phyloP scores from a whole-genome alignment of 2,797 vertebrate genomes.

The Oreonectes daqikongensis region DNA sequence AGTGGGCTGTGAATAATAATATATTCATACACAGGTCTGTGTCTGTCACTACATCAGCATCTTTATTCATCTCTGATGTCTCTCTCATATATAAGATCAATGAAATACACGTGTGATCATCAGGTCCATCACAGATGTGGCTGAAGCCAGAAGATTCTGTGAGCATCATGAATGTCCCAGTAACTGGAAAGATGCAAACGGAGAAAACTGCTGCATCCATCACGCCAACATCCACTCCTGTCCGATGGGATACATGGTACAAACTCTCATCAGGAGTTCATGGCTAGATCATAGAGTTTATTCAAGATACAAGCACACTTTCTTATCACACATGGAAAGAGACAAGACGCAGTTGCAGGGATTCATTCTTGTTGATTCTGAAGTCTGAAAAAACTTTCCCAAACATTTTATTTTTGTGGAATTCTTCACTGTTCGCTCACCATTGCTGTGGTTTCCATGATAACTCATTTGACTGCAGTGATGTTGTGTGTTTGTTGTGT shows the following conservation, averaged over 20 bases:
- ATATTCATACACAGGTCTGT: conserved; percentile 77
- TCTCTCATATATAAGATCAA: no score
- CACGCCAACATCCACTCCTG: conserved; percentile 84
- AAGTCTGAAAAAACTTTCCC: no score
- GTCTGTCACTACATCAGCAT: neutral
- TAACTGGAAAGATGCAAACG: conserved; percentile 81
- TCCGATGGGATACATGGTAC: conserved; percentile 78
- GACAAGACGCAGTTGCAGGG: no score
- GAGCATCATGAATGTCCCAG: conserved; percentile 78
- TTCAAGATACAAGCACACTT: no score
- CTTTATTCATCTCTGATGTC: neutral
- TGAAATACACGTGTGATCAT: no score
- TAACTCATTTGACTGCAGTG: neutral
- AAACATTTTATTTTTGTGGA: no score
- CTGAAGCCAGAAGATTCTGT: conserved; percentile 79
- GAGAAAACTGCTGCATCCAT: conserved; percentile 4
- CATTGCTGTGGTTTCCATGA: no score
- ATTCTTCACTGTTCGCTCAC: no score
- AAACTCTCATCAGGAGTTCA: neutral
- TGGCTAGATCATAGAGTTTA: no score
- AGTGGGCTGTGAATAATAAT: conserved; percentile 78
- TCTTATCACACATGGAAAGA: no score
- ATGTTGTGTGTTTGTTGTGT: neutral
- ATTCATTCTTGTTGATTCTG: no score
- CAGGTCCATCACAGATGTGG: conserved; percentile 69